Conservation (phyloP, 1,140 invertebrate species). For the Eumeta japonica region DNA sequence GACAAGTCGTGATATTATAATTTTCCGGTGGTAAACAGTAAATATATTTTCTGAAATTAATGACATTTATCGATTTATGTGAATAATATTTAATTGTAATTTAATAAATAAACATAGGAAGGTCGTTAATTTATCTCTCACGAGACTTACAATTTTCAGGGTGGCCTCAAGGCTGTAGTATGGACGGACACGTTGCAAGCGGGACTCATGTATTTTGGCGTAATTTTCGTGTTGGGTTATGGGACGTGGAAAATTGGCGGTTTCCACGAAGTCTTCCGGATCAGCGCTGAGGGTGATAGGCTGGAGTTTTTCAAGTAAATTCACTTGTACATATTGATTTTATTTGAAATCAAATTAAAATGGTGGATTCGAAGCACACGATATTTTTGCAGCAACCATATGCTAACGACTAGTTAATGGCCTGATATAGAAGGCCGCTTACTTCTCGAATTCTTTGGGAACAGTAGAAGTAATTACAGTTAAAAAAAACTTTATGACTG, state of each 20-base stretch:
- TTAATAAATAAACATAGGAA: not conserved
- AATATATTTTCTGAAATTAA: too few relatives aligned
- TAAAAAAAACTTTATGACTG: too few relatives aligned
- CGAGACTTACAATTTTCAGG: slow-evolving; percentile 24
- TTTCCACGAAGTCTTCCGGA: slow-evolving; percentile 47
- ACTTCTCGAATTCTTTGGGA: too few relatives aligned
- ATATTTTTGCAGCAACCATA: too few relatives aligned
- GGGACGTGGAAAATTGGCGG: slow-evolving; percentile 67
- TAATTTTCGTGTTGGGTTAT: slow-evolving; percentile 67
- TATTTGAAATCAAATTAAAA: not conserved
- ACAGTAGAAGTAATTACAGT: too few relatives aligned
- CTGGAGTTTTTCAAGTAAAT: slow-evolving; percentile 62
- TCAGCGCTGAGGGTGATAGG: slow-evolving; percentile 52
- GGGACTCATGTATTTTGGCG: slow-evolving; percentile 67
- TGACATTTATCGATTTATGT: too few relatives aligned
- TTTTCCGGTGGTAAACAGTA: too few relatives aligned
- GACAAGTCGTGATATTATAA: too few relatives aligned
- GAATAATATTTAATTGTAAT: too few relatives aligned
- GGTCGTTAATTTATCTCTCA: not conserved
- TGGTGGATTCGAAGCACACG: slow-evolving; percentile 5
- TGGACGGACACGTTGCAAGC: slow-evolving; percentile 75
- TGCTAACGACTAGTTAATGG: too few relatives aligned
- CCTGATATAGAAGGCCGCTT: too few relatives aligned
- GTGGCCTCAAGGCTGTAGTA: slow-evolving; percentile 68
- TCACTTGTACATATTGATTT: slow-evolving; percentile 10